A percentile compares a stretch with the other conserved stretches of the same genome.
Conservation (phyloP, 1,140 invertebrate species). For the Brachionus rubens region DNA sequence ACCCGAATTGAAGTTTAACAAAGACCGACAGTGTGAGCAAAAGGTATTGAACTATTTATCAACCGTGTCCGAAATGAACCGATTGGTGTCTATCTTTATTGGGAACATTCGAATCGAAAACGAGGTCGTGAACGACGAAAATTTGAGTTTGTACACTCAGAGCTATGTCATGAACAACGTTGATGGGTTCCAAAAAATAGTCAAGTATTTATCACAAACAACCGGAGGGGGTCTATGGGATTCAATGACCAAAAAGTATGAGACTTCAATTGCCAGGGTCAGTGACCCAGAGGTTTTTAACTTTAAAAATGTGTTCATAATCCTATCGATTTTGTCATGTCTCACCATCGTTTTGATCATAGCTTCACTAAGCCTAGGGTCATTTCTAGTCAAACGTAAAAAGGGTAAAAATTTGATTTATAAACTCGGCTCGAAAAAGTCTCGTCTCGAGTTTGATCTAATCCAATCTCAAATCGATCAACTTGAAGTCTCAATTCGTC, state of each 20-base stretch:
- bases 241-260: too few species aligned
- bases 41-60: too few species aligned
- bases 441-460: neutral
- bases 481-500: neutral
- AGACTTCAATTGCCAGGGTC: too few species aligned
- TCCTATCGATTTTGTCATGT: neutral
- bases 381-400: neutral
- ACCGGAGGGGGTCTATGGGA: too few species aligned
- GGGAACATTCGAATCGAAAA: neutral
- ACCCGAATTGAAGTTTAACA: neutral
- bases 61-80: too few species aligned
- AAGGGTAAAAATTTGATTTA: neutral
- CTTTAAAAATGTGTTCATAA: neutral
- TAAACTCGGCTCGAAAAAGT: neutral
- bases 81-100: neutral
- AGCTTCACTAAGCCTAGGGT: neutral
- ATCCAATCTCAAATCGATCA: slow-evolving; percentile 20
- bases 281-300: neutral
- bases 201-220: neutral
- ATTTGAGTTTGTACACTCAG: neutral
- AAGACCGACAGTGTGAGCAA: neutral
- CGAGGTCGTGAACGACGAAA: neutral
- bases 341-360: neutral
- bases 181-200: neutral
- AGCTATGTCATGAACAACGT: neutral